Evolutionary conservation across 2,113 vertebrate genomes (phyloP).

Genomic region (Catharus fuscescens): DNA sequence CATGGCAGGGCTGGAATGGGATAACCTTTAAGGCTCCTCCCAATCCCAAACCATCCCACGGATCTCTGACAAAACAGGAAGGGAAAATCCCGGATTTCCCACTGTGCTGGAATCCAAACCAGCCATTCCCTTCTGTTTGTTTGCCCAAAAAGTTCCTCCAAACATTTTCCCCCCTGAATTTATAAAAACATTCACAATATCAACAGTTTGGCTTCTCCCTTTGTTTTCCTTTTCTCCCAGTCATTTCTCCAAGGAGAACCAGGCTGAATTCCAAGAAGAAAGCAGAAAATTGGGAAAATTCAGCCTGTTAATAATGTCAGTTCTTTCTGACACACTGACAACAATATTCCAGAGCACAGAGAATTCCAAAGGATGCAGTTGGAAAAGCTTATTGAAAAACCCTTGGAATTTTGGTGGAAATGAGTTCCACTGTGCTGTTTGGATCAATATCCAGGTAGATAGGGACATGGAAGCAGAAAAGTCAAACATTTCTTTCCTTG

Average conservation of each 20-base stretch:
- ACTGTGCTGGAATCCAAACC: neutral
- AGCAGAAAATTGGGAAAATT: neutral
- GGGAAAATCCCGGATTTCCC: neutral
- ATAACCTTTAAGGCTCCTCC: neutral
- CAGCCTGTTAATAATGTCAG: neutral
- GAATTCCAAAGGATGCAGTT: neutral
- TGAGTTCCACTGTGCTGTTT: neutral
- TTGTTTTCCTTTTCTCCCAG: neutral
- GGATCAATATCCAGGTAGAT: neutral
- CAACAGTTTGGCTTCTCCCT: neutral
- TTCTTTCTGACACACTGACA: neutral
- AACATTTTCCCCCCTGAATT: neutral
- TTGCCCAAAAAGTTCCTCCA: neutral
- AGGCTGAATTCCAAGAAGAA: neutral
- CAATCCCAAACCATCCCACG: too few relatives aligned
- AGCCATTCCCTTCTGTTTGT: neutral
- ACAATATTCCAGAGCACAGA: neutral
- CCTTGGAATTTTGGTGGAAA: neutral
- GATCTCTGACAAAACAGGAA: neutral
- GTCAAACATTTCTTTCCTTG: neutral
- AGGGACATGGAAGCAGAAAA: neutral
- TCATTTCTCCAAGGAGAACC: neutral
- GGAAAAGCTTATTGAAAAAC: neutral
- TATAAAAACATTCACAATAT: neutral
- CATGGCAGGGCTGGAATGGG: accelerated